A percentile compares a stretch with the other conserved stretches of the same genome.
phyloP scores from a whole-genome alignment of 2,797 vertebrate genomes.

The Lycodopsis pacificus region DNA sequence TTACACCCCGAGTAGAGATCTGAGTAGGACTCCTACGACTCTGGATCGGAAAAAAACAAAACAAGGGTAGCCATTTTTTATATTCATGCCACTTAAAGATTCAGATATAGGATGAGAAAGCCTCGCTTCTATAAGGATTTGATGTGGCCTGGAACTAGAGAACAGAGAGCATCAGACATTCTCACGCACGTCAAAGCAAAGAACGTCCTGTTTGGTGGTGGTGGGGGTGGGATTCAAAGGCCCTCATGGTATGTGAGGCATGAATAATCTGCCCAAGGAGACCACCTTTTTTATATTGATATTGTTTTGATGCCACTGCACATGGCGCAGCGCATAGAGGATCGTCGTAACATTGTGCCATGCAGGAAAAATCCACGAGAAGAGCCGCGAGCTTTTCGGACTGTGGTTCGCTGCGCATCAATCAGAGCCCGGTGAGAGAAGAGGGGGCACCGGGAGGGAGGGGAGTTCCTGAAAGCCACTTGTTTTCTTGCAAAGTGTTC shows the following conservation, averaged over 20 bases:
- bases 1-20: conserved; percentile 55
- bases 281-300: conserved; percentile 49
- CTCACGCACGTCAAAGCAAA: conserved; percentile 59
- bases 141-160: conserved; percentile 59
- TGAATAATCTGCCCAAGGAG: conserved; percentile 59
- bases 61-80: not conserved
- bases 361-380: conserved; percentile 64
- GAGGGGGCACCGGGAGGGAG: conserved; percentile 44
- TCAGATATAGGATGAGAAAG: conserved; percentile 33
- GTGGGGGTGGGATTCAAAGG: conserved; percentile 27
- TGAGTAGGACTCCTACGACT: conserved; percentile 23
- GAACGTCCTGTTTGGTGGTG: conserved; percentile 34
- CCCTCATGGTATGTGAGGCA: conserved; percentile 60
- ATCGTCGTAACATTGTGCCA: conserved; percentile 75
- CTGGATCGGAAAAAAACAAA: conserved; percentile 1
- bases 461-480: conserved; percentile 63
- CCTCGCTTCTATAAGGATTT: conserved; percentile 29
- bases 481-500: conserved; percentile 66
- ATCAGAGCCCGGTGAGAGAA: conserved; percentile 65
- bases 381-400: conserved; percentile 57
- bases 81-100: not conserved
- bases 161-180: conserved; percentile 58
- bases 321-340: conserved; percentile 38
- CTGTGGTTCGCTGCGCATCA: conserved; percentile 66
- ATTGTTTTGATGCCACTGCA: conserved; percentile 63